phyloP scores from a whole-genome alignment of 2,888 invertebrate genomes.

The Onthophagus sagittarius region DNA sequence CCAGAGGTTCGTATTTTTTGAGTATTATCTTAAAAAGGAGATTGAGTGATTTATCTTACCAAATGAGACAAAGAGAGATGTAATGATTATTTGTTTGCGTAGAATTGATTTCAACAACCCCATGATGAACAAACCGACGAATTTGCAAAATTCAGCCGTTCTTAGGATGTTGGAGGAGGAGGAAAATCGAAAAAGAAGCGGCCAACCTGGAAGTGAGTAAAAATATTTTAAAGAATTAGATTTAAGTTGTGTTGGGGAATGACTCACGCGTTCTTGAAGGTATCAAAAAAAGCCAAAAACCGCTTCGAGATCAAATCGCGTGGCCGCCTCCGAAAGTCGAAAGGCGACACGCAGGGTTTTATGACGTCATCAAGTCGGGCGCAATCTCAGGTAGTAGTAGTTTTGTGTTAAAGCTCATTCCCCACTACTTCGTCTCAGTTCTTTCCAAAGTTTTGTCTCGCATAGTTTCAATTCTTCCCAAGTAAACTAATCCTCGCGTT shows the following conservation, averaged over 20 bases:
- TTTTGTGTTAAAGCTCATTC: constrained; percentile 30
- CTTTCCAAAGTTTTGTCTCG: neutral
- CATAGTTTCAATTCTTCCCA: neutral
- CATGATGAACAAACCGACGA: constrained; percentile 67
- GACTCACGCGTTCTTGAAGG: constrained; percentile 23
- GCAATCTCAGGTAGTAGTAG: constrained; percentile 23
- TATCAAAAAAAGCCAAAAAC: constrained; percentile 23
- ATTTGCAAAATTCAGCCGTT: constrained; percentile 82
- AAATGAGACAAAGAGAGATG: too few species aligned
- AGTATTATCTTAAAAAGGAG: neutral
- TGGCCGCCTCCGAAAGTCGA: constrained; percentile 28
- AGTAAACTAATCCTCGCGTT: neutral
- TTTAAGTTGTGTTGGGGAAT: constrained; percentile 3
- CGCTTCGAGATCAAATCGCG: constrained; percentile 23
- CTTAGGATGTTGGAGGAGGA: constrained; percentile 82
- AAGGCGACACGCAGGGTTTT: constrained; percentile 34
- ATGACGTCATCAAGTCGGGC: constrained; percentile 45
- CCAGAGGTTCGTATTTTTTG: neutral
- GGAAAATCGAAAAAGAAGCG: constrained; percentile 64
- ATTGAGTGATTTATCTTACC: too few species aligned
- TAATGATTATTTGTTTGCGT: constrained; percentile 37
- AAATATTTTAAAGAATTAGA: too few species aligned
- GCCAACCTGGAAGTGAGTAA: constrained; percentile 59
- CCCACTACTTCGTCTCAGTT: neutral
- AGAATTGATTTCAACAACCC: constrained; percentile 74